Conservation (phyloP, 64 coral and sea anemone species). For the Stichodactyla helianthus region DNA sequence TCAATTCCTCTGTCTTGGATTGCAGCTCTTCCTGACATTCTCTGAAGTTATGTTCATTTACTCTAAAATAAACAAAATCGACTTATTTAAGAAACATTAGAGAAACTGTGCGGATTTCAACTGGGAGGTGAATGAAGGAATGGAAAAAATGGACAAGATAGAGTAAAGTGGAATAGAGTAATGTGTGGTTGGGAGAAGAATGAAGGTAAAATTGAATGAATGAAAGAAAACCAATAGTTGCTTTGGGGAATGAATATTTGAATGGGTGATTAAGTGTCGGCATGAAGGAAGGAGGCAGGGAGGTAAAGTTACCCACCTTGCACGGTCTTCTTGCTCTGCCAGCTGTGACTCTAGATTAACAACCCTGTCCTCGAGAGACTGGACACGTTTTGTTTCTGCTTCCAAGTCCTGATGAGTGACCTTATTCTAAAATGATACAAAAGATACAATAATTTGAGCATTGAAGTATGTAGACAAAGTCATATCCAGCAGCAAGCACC, state of each 20-base stretch:
- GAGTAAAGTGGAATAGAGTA: too few relatives aligned
- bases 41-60: constrained; percentile 62
- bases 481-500: too few relatives aligned
- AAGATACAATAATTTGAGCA: background rate
- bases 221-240: background rate
- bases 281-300: background rate
- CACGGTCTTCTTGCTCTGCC: constrained; percentile 67
- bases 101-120: background rate
- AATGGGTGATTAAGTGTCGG: background rate
- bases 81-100: too few relatives aligned
- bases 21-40: constrained; percentile 74
- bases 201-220: background rate
- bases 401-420: constrained; percentile 72
- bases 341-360: constrained; percentile 81
- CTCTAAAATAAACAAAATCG: constrained; percentile 26
- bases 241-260: background rate
- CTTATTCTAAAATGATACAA: constrained; percentile 52
- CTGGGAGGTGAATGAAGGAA: background rate
- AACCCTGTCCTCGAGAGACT: constrained; percentile 84
- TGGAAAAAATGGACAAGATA: background rate
- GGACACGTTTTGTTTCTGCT: constrained; percentile 64
- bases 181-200: background rate
- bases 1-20: constrained; percentile 62
- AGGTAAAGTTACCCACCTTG: constrained; percentile 41
- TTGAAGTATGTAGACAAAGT: too few relatives aligned